Percentiles rank a stretch among this genome's conserved stretches.
phyloP scores from a whole-genome alignment of 92 coral and sea anemone species.

The Anthopleura xanthogrammica region DNA sequence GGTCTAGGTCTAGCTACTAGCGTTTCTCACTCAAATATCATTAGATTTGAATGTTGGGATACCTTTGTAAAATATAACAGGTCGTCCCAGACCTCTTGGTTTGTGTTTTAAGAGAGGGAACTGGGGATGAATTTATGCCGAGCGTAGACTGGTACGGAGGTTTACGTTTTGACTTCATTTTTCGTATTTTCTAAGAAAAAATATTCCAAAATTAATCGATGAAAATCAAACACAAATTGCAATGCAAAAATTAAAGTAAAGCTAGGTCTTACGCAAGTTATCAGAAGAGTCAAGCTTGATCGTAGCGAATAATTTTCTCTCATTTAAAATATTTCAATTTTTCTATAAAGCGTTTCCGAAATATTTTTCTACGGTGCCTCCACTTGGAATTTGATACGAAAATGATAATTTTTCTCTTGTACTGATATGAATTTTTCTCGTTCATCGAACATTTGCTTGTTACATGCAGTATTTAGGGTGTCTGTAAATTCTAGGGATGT shows the following conservation, averaged over 20 bases:
- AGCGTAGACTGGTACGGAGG: slow-evolving; percentile 1
- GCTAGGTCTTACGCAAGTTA: not conserved
- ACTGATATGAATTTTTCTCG: slow-evolving; percentile 29
- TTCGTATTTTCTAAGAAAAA: slow-evolving; percentile 12
- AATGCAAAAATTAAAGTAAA: not conserved
- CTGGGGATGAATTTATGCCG: not conserved
- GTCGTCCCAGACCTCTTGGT: not conserved
- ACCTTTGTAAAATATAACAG: not conserved
- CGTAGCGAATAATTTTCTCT: not conserved
- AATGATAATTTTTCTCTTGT: slow-evolving; percentile 19
- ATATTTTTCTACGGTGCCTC: slow-evolving; percentile 12
- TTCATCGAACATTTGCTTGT: slow-evolving; percentile 25
- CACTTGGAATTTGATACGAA: slow-evolving; percentile 14
- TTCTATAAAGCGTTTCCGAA: slow-evolving; percentile 2
- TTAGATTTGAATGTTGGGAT: not conserved
- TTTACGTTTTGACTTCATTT: not conserved
- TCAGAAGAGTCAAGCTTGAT: not conserved
- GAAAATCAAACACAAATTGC: not conserved
- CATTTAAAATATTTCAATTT: not conserved
- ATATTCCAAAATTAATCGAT: not conserved
- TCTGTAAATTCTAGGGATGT: slow-evolving; percentile 1
- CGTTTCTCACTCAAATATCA: not conserved
- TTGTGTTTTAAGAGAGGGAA: not conserved
- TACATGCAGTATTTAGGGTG: not conserved
- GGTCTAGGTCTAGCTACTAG: too few species aligned